phyloP scores from a whole-genome alignment of 2,113 vertebrate species.

The Echinops telfairi region DNA sequence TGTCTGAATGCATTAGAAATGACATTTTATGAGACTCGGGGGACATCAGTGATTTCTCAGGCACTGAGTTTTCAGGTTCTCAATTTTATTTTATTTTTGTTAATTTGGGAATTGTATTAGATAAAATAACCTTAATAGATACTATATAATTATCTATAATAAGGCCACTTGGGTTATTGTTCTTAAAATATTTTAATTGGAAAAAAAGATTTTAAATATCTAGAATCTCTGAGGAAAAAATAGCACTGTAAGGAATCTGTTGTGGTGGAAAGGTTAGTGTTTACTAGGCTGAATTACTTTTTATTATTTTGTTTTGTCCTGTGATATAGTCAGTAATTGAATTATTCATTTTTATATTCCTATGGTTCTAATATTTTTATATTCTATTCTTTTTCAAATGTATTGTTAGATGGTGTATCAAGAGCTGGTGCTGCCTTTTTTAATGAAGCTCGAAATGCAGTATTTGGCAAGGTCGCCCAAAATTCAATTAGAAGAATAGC shows the following conservation, averaged over 20 bases:
- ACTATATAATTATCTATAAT: conserved; percentile 57
- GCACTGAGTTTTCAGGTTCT: conserved; percentile 58
- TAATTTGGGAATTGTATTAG: conserved; percentile 56
- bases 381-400: conserved; percentile 47
- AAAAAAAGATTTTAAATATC: conserved; percentile 59
- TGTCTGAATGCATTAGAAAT: conserved; percentile 48
- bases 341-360: conserved; percentile 52
- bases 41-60: conserved; percentile 53
- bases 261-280: conserved; percentile 55
- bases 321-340: conserved; percentile 21
- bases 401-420: conserved; percentile 93
- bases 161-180: conserved; percentile 52
- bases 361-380: conserved; percentile 48
- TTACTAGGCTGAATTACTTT: conserved; percentile 35
- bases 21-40: conserved; percentile 39
- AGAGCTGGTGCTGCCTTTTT: conserved; percentile 94
- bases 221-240: conserved; percentile 18
- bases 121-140: background rate
- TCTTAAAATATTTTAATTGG: conserved; percentile 55
- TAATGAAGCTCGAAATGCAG: conserved; percentile 97
- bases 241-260: conserved; percentile 49
- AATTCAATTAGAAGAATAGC: conserved; percentile 98
- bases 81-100: conserved; percentile 59
- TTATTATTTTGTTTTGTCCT: conserved; percentile 61
- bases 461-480: conserved; percentile 98